Conservation (phyloP, 2,797 vertebrate species). For the Cyclopterus lumpus region DNA sequence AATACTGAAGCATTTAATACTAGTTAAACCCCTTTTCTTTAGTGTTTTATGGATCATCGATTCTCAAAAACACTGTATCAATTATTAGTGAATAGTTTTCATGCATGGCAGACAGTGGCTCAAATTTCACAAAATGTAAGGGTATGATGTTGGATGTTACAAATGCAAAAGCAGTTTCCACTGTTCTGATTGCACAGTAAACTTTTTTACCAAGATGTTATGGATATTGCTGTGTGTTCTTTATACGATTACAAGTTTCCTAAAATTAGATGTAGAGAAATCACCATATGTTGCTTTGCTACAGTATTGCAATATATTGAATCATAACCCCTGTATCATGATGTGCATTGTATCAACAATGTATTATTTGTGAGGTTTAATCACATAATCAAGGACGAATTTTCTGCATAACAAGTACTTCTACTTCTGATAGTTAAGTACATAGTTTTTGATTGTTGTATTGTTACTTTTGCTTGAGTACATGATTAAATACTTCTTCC, state of each 20-base stretch:
- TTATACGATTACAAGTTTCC: too few species aligned
- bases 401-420: not conserved
- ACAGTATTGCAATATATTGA: too few species aligned
- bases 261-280: too few species aligned
- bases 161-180: not conserved
- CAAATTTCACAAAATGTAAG: not conserved
- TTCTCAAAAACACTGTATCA: not conserved
- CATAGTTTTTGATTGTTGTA: not conserved
- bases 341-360: not conserved
- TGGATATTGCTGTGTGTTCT: too few species aligned
- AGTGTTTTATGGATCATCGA: not conserved
- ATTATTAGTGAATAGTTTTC: not conserved
- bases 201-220: too few species aligned
- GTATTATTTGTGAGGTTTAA: not conserved
- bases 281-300: too few species aligned
- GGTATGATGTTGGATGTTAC: not conserved
- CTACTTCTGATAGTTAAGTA: not conserved
- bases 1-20: constrained; percentile 7
- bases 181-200: too few species aligned
- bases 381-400: not conserved
- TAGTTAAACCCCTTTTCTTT: not conserved
- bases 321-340: too few species aligned
- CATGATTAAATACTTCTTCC: not conserved
- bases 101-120: not conserved
- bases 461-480: not conserved